Conservation (phyloP, 2,888 invertebrate genomes). For the Druceiella hillmani region DNA sequence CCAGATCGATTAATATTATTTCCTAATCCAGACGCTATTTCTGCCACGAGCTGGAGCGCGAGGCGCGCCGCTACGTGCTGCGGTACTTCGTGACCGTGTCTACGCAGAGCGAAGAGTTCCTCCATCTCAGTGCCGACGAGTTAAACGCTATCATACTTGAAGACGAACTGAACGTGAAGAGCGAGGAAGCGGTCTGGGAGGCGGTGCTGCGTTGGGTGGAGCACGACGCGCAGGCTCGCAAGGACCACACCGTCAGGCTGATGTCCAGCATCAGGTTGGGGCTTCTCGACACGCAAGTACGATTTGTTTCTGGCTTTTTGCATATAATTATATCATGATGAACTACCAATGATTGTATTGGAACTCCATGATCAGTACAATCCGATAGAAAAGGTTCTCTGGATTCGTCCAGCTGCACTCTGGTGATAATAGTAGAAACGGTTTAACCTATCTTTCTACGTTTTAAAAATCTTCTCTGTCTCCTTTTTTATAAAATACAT, state of each 20-base stretch:
- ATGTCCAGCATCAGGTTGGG: constrained; percentile 79
- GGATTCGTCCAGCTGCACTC: too few species aligned
- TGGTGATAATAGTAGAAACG: too few species aligned
- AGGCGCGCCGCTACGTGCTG: constrained; percentile 66
- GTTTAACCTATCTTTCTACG: too few species aligned
- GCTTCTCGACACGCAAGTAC: constrained; percentile 70
- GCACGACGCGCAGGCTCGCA: constrained; percentile 65
- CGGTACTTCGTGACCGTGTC: constrained; percentile 72
- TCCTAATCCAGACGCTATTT: constrained; percentile 55
- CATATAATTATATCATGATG: too few species aligned
- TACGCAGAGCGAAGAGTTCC: constrained; percentile 66
- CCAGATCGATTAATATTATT: too few species aligned
- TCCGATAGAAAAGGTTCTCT: too few species aligned
- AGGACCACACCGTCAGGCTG: constrained; percentile 67
- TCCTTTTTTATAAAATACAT: too few species aligned
- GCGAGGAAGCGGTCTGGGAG: constrained; percentile 85
- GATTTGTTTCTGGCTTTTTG: constrained; percentile 16
- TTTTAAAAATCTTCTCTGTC: too few species aligned
- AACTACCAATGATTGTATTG: too few species aligned
- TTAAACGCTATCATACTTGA: constrained; percentile 71
- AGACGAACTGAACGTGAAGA: constrained; percentile 82
- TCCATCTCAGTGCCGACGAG: constrained; percentile 66
- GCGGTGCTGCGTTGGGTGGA: constrained; percentile 84
- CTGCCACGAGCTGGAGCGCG: constrained; percentile 64
- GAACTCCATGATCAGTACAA: too few species aligned